phyloP scores from a whole-genome alignment of 2,797 vertebrate species.

The Sebastes matsubarae region DNA sequence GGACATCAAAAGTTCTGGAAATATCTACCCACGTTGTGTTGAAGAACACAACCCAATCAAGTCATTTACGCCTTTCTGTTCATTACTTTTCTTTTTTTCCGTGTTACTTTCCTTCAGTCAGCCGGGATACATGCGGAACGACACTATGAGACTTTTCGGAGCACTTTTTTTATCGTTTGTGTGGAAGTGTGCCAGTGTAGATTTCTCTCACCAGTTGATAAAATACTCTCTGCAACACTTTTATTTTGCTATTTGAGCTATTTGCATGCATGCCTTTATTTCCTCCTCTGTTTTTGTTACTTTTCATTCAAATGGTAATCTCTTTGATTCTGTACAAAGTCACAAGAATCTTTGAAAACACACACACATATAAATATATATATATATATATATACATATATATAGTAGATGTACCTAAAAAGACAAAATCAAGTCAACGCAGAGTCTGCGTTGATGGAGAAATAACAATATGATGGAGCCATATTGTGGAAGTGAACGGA shows the following conservation, averaged over 20 bases:
- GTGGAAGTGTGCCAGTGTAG: constrained; percentile 60
- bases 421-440: constrained; percentile 47
- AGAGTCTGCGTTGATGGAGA: constrained; percentile 35
- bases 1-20: constrained; percentile 55
- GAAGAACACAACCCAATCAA: constrained; percentile 49
- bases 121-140: constrained; percentile 29
- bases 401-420: constrained; percentile 70
- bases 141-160: constrained; percentile 35
- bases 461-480: constrained; percentile 43
- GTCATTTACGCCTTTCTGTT: constrained; percentile 40
- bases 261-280: constrained; percentile 76
- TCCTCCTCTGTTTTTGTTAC: constrained; percentile 13
- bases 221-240: constrained; percentile 32
- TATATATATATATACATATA: constrained; percentile 61
- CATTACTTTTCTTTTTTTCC: constrained; percentile 10
- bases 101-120: constrained; percentile 5
- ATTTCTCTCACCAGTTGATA: constrained; percentile 39
- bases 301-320: constrained; percentile 52
- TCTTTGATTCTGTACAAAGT: constrained; percentile 76
- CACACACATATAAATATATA: constrained; percentile 45
- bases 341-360: constrained; percentile 64
- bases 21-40: constrained; percentile 43
- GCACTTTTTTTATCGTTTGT: constrained; percentile 44
- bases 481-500: constrained; percentile 44
- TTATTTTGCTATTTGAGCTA: constrained; percentile 56